These are phyloP conservation scores for Scleropages formosus DNA, from an alignment of 2,797 vertebrate genomes.

Conservation along the genomic window DNA sequence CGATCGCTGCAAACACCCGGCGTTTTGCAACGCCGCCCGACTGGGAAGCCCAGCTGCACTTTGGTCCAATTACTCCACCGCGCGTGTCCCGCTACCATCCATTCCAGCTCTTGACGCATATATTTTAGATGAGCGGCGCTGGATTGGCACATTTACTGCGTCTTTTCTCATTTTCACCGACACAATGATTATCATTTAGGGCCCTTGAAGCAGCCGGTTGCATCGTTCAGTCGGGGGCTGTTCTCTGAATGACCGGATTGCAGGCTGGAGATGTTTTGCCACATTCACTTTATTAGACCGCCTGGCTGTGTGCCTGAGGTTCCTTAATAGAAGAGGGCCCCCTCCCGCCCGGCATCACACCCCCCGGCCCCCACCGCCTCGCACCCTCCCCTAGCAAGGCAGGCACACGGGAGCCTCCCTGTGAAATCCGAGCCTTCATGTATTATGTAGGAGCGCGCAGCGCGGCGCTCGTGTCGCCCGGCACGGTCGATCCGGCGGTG, in stretches of 20 bases:
- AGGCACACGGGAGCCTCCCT: constrained; percentile 1
- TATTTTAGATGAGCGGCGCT: constrained; percentile 57
- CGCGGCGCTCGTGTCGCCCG: background rate
- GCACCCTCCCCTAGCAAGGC: too few species aligned
- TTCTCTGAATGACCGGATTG: constrained; percentile 46
- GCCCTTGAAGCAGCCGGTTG: constrained; percentile 31
- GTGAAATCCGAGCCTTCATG: background rate
- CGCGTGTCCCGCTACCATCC: constrained; percentile 25
- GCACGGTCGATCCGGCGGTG: background rate
- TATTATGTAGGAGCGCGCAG: background rate
- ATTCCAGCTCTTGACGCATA: constrained; percentile 61
- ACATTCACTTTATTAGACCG: background rate
- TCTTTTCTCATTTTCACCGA: constrained; percentile 61
- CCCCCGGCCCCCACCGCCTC: background rate
- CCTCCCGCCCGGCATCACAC: background rate
- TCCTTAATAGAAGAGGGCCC: background rate
- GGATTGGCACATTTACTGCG: constrained; percentile 63
- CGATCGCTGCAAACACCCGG: constrained; percentile 28
- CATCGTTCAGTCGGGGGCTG: too few species aligned
- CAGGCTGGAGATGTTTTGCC: background rate
- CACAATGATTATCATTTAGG: constrained; percentile 27
- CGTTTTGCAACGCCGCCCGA: too few species aligned
- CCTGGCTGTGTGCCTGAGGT: background rate
- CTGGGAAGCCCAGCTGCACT: background rate
- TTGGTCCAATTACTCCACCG: background rate